Evolutionary conservation across 2,888 invertebrate genomes (phyloP).

Genomic region (Schrankia costaestrigalis): DNA sequence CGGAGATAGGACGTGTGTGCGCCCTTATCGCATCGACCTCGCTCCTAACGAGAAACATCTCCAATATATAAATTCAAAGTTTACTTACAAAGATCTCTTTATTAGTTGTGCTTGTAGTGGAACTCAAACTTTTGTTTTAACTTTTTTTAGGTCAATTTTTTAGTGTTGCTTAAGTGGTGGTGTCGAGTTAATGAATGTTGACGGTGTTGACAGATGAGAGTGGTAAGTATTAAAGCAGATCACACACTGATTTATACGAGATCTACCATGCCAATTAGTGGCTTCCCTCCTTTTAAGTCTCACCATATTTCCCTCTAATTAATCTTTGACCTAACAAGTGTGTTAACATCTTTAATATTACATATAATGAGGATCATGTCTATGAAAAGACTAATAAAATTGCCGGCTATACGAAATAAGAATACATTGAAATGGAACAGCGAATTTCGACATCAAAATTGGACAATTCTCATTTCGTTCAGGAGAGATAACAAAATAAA

Average conservation of each 20-base stretch:
- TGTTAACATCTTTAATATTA: conserved; percentile 11
- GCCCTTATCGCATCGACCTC: conserved; percentile 13
- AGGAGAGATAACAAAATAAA: conserved; percentile 48
- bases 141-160: conserved; percentile 27
- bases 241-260: conserved; percentile 16
- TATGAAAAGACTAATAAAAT: conserved; percentile 9
- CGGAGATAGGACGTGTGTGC: conserved; percentile 43
- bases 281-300: not conserved
- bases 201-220: conserved; percentile 47
- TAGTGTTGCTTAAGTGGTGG: conserved; percentile 42
- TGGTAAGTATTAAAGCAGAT: conserved; percentile 52
- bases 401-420: conserved; percentile 9
- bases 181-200: conserved; percentile 49
- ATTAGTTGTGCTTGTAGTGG: conserved; percentile 11
- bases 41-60: conserved; percentile 41
- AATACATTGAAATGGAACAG: conserved; percentile 14
- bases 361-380: conserved; percentile 2
- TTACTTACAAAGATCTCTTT: conserved; percentile 5
- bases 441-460: conserved; percentile 28
- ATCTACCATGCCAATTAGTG: conserved; percentile 8
- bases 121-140: conserved; percentile 11
- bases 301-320: conserved; percentile 4
- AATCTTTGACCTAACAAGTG: conserved; percentile 1
- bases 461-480: conserved; percentile 34
- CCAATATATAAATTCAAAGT: conserved; percentile 23